Percentiles rank a stretch among this genome's conserved stretches.
Evolutionary conservation across 2,797 vertebrate genomes (phyloP).

Genomic region (Myotis daubentonii): DNA sequence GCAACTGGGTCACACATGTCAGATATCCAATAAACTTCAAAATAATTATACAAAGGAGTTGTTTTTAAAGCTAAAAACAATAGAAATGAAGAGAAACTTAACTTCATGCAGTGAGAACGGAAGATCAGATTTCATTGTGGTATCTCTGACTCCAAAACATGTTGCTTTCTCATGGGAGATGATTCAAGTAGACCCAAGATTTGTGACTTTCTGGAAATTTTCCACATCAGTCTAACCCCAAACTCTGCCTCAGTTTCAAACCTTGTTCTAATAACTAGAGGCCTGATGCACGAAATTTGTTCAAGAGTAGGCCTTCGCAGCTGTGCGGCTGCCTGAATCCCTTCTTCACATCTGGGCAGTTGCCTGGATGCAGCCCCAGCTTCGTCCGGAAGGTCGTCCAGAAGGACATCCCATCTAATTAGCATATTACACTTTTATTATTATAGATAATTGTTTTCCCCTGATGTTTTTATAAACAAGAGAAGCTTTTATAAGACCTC

Average conservation of each 20-base stretch:
- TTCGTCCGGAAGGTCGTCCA: no score
- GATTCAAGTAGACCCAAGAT: neutral
- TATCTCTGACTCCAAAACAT: slow-evolving; percentile 38
- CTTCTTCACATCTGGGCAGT: no score
- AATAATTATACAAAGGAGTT: neutral
- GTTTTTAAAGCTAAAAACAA: slow-evolving; percentile 36
- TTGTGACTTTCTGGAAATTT: slow-evolving; percentile 13
- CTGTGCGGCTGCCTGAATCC: no score
- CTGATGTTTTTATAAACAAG: neutral
- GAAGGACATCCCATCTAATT: no score
- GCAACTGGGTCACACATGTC: neutral
- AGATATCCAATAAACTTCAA: neutral
- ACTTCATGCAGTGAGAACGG: neutral
- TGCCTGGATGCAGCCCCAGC: no score
- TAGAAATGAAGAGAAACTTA: slow-evolving; percentile 20
- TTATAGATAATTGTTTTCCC: neutral
- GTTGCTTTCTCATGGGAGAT: slow-evolving; percentile 9
- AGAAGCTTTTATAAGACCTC: neutral
- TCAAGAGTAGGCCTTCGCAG: no score
- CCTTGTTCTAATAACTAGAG: neutral
- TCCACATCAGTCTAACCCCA: neutral
- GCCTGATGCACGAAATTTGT: no score
- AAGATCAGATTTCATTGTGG: slow-evolving; percentile 22
- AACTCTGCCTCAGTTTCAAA: neutral
- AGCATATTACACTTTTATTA: no score